phyloP scores from a whole-genome alignment of 2,888 invertebrate genomes.

The Carcina quercana region DNA sequence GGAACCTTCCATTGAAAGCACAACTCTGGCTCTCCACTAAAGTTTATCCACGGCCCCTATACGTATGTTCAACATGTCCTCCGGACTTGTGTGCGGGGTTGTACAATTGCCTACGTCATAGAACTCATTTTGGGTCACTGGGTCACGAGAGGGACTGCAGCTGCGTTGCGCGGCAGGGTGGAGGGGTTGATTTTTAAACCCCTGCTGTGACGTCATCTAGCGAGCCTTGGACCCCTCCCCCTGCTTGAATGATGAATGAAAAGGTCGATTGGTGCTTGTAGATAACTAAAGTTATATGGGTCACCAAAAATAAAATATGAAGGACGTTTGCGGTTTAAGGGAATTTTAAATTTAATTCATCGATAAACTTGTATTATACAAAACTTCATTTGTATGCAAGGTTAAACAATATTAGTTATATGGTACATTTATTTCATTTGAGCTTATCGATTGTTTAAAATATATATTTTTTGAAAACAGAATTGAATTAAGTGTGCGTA shows the following conservation, averaged over 20 bases:
- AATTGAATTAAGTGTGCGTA: no score
- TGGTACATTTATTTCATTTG: no score
- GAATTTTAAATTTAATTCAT: no score
- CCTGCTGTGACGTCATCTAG: slow-evolving; percentile 55
- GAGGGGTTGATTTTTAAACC: slow-evolving; percentile 54
- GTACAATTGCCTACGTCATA: slow-evolving; percentile 62
- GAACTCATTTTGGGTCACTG: slow-evolving; percentile 39
- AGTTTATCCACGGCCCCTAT: slow-evolving; percentile 28
- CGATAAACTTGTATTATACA: no score
- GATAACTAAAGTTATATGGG: slow-evolving; percentile 36
- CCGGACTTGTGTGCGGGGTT: slow-evolving; percentile 32
- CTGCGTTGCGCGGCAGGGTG: slow-evolving; percentile 38
- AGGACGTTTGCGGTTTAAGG: no score
- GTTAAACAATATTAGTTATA: no score
- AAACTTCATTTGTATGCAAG: no score
- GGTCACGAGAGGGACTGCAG: slow-evolving; percentile 67
- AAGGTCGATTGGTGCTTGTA: slow-evolving; percentile 42
- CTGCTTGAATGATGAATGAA: slow-evolving; percentile 65
- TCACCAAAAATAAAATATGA: no score
- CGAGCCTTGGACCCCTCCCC: slow-evolving; percentile 41
- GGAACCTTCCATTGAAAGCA: slow-evolving; percentile 59
- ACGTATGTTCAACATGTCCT: slow-evolving; percentile 1
- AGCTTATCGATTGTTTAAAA: no score
- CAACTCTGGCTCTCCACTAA: slow-evolving; percentile 26
- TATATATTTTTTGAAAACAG: no score